Evolutionary conservation across 2,888 invertebrate species (phyloP).

Genomic region (Quadriops clusia): DNA sequence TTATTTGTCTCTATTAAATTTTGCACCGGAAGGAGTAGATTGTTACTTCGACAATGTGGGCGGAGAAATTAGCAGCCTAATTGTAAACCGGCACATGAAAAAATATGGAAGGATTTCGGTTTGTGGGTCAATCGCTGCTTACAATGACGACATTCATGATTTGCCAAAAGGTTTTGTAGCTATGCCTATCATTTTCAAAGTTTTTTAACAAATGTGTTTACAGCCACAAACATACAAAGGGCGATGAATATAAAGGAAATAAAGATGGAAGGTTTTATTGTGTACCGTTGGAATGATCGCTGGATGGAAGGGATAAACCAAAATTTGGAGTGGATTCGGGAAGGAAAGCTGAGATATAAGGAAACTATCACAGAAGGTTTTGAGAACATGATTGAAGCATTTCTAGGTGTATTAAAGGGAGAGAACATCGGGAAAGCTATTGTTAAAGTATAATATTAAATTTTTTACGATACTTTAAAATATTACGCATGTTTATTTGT

Average conservation of each 20-base stretch:
- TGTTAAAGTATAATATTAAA: slow-evolving; percentile 51
- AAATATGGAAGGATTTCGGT: slow-evolving; percentile 47
- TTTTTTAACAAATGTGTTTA: slow-evolving; percentile 25
- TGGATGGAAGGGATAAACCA: slow-evolving; percentile 34
- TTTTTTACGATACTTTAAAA: not conserved
- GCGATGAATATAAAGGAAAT: slow-evolving; percentile 45
- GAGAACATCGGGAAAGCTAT: slow-evolving; percentile 61
- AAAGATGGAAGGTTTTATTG: slow-evolving; percentile 43
- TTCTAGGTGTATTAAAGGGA: slow-evolving; percentile 50
- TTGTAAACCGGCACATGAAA: slow-evolving; percentile 51
- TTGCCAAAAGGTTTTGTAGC: slow-evolving; percentile 15
- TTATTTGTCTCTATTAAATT: slow-evolving; percentile 42
- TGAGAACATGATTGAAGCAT: slow-evolving; percentile 59
- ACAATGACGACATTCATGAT: slow-evolving; percentile 39
- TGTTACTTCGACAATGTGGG: slow-evolving; percentile 40
- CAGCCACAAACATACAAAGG: slow-evolving; percentile 43
- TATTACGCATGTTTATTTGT: no score
- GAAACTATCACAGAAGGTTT: slow-evolving; percentile 62
- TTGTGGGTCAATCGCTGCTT: slow-evolving; percentile 54
- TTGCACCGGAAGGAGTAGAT: slow-evolving; percentile 39
- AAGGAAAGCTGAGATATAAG: slow-evolving; percentile 57
- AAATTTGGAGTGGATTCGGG: slow-evolving; percentile 49
- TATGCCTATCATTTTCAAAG: not conserved
- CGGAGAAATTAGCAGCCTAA: slow-evolving; percentile 50
- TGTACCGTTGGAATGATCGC: slow-evolving; percentile 5